Evolutionary conservation across 2,797 vertebrate species (phyloP), one percentile per base, ranked within the genome.

Genomic region (Odontamblyopus lacepedii): DNA sequence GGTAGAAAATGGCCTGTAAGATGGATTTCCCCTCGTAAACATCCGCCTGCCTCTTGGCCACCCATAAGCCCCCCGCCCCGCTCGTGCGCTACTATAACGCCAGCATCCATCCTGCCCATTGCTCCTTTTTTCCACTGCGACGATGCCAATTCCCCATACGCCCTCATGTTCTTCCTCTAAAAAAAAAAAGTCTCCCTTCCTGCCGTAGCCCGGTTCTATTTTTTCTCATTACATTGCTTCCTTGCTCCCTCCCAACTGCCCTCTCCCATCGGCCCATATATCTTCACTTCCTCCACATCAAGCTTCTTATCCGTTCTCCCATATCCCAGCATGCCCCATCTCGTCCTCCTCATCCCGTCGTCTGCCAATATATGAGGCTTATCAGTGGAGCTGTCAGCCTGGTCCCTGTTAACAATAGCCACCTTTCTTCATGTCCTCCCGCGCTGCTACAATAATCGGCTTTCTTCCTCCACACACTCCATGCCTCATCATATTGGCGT

Each of bases 321-420:
- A 4, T 59, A 64, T 63, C 48, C 55, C 57, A 2, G 65, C 63
- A 19, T 44, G 68, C 71, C 53, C 27, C 5, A 1, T 6, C 63
- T 41, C 26, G 59, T 8, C 74, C 72, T 76, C 70, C 69, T 73
- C 67, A 59, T 75, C 73, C 70, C 67, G 63, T 23, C 72, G 65
- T 77, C 77, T 74, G 78, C 75, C 56, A 72, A 71, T 81, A 77
- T 86, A 83, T 78, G 82, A 85, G 65, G 23, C 67, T 86, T 87
- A 87, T 86, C 86, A 72, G 84, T 67, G 1, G 72, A 85, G 81
- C 82, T 78, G 84, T 83, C 82, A 79, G 23, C 32, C 2, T 51
- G 53, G 65, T 67, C 60, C n/a, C 7, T 5, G 2, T 11, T 66
- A 78, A 86, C 84, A 89, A 86, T 84, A 73, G 69, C 63, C 71